These are phyloP conservation scores for Drosophila lacicola DNA, from an alignment of 2,888 invertebrate species.

Conservation along the genomic window DNA sequence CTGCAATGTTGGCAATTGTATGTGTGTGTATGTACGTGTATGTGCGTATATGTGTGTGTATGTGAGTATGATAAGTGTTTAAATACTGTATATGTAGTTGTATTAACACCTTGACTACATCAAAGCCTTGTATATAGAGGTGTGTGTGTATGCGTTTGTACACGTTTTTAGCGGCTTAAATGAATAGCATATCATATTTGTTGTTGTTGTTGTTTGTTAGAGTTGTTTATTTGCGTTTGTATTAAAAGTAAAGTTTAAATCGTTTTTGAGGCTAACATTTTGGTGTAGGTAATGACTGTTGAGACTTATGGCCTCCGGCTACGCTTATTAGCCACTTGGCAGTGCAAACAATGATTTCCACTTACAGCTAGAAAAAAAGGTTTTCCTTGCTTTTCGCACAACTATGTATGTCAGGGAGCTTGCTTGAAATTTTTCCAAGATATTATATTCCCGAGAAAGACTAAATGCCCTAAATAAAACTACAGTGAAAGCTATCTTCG, in stretches of 20 bases:
- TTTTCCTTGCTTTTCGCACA: slow-evolving; percentile 3
- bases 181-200: slow-evolving; percentile 54
- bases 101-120: slow-evolving; percentile 44
- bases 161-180: slow-evolving; percentile 46
- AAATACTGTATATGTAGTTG: slow-evolving; percentile 17
- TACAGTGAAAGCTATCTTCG: neutral
- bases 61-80: slow-evolving; percentile 15
- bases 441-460: neutral
- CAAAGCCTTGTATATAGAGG: slow-evolving; percentile 30
- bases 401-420: slow-evolving; percentile 8
- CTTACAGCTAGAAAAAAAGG: slow-evolving; percentile 5
- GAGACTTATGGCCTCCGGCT: slow-evolving; percentile 28
- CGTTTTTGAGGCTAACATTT: slow-evolving; percentile 32
- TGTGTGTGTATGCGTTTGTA: slow-evolving; percentile 9
- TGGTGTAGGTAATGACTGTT: slow-evolving; percentile 26
- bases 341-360: slow-evolving; percentile 10
- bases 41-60: slow-evolving; percentile 1
- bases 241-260: slow-evolving; percentile 41
- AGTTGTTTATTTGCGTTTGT: slow-evolving; percentile 44
- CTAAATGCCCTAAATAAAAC: neutral
- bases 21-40: too few relatives aligned
- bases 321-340: slow-evolving; percentile 24
- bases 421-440: neutral
- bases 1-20: slow-evolving; percentile 45
- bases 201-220: slow-evolving; percentile 24